These are phyloP conservation scores for Manacus vitellinus DNA, from an alignment of 2,113 vertebrate genomes.

Conservation along the genomic window DNA sequence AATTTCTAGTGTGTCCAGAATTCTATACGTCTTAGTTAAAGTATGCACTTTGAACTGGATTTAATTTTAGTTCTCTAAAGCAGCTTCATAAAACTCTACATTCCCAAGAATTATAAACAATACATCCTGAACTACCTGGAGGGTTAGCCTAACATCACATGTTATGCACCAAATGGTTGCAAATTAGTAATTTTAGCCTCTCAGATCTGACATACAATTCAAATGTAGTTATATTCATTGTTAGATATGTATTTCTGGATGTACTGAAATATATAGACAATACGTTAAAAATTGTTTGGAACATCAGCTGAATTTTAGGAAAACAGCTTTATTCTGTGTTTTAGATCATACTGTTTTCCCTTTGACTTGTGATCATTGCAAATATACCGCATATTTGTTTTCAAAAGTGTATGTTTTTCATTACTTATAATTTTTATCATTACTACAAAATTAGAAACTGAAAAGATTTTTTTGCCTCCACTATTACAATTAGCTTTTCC, in stretches of 20 bases:
- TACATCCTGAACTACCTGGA: not conserved
- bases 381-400: not conserved
- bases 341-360: not conserved
- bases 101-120: constrained; percentile 37
- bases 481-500: not conserved
- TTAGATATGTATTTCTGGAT: not conserved
- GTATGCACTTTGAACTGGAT: not conserved
- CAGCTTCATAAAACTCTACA: not conserved
- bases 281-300: not conserved
- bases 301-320: not conserved
- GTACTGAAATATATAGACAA: not conserved
- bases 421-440: not conserved
- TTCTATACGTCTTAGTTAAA: not conserved
- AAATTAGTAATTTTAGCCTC: constrained; percentile 23
- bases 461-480: not conserved
- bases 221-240: not conserved
- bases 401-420: not conserved
- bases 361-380: not conserved
- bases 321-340: not conserved
- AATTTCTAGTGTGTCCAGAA: not conserved
- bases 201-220: not conserved
- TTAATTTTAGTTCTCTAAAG: constrained; percentile 7
- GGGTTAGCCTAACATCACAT: constrained; percentile 1
- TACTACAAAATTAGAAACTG: not conserved
- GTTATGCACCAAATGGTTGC: not conserved